phyloP scores from a whole-genome alignment of 2,888 invertebrate genomes.

The Conistra vaccinii region DNA sequence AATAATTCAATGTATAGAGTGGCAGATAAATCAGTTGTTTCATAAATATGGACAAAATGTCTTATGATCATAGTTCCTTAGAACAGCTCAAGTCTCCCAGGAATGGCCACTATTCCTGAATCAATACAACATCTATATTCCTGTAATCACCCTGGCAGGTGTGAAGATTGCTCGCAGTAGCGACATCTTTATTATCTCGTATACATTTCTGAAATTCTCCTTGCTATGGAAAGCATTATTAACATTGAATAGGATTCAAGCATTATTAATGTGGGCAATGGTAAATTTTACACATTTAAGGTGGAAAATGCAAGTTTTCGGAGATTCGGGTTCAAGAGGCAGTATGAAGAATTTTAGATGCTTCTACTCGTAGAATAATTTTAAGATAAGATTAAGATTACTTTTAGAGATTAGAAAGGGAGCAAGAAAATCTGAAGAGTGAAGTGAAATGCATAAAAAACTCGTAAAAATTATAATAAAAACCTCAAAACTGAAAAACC shows the following conservation, averaged over 20 bases:
- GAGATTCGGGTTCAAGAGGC: no score
- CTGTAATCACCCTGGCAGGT: conserved; percentile 45
- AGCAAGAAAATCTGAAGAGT: background rate
- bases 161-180: conserved; percentile 60
- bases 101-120: conserved; percentile 15
- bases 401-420: no score
- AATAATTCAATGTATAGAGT: background rate
- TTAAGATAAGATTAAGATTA: background rate
- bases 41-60: background rate
- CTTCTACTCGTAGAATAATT: background rate
- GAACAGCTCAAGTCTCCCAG: background rate
- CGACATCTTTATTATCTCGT: conserved; percentile 66
- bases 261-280: background rate
- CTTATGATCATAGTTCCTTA: background rate
- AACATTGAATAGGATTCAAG: conserved; percentile 9
- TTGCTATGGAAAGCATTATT: background rate
- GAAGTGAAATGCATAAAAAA: background rate
- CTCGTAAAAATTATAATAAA: conserved; percentile 16
- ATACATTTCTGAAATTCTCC: conserved; percentile 43
- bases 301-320: background rate
- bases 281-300: background rate
- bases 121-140: conserved; percentile 34
- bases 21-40: background rate
- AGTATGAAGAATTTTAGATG: background rate
- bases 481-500: conserved; percentile 15